Conservation (phyloP, 1,140 invertebrate genomes). For the Drosophila auraria region DNA sequence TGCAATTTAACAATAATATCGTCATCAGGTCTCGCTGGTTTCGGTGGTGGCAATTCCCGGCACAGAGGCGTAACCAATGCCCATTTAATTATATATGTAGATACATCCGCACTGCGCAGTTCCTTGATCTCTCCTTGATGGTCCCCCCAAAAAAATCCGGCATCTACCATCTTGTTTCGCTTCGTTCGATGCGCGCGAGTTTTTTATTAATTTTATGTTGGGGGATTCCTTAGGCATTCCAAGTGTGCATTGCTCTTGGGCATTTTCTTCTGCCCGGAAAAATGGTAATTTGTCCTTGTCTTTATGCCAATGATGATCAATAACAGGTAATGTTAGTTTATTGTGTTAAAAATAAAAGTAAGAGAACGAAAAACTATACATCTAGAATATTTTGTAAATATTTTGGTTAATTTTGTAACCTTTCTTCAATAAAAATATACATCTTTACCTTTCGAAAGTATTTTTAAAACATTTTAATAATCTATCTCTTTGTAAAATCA, state of each 20-base stretch:
- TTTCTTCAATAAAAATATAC: neutral
- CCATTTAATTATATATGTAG: conserved; percentile 65
- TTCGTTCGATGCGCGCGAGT: neutral
- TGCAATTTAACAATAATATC: conserved; percentile 83
- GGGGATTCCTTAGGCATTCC: conserved; percentile 1
- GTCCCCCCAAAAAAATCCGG: conserved; percentile 1
- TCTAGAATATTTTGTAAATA: too few relatives aligned
- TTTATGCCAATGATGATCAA: neutral
- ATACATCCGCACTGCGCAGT: conserved; percentile 25
- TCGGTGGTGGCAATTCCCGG: conserved; percentile 15
- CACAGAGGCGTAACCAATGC: conserved; percentile 65
- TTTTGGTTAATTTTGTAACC: too few relatives aligned
- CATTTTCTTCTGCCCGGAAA: too few relatives aligned
- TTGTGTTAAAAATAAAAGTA: too few relatives aligned
- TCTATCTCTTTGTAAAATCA: neutral
- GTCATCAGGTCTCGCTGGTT: conserved; percentile 66
- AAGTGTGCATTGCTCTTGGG: neutral
- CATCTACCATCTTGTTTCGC: conserved; percentile 30
- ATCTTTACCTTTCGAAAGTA: neutral
- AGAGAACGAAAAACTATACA: too few relatives aligned
- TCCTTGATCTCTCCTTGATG: conserved; percentile 14
- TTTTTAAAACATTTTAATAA: too few relatives aligned
- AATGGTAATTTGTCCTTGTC: neutral
- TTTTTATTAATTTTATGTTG: conserved; percentile 8
- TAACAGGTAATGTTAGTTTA: neutral